These are phyloP conservation scores for Corydoras maculifer DNA, from an alignment of 2,113 vertebrate genomes.

Conservation along the genomic window DNA sequence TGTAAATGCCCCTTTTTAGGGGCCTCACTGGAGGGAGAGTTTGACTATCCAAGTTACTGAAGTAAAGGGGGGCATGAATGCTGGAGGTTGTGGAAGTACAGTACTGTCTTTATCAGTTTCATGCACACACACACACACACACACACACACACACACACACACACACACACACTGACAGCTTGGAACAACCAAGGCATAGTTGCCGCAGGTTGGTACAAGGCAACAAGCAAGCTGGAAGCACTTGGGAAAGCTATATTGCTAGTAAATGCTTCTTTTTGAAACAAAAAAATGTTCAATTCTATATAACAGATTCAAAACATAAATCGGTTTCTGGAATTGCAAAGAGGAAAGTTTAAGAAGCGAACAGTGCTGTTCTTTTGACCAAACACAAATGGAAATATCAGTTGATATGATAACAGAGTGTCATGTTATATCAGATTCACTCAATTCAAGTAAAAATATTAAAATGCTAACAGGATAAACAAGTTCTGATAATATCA, in stretches of 20 bases:
- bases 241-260: no score
- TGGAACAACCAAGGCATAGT: slow-evolving; percentile 48
- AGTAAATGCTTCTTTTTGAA: neutral
- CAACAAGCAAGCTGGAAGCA: neutral
- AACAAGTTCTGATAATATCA: slow-evolving; percentile 21
- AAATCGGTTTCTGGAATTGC: no score
- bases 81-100: slow-evolving; percentile 54
- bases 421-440: no score
- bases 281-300: neutral
- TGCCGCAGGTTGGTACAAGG: slow-evolving; percentile 1
- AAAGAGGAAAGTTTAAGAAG: no score
- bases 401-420: no score
- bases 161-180: slow-evolving; percentile 42
- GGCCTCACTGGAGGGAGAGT: slow-evolving; percentile 61
- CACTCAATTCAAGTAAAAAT: neutral
- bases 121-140: slow-evolving; percentile 49
- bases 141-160: slow-evolving; percentile 45
- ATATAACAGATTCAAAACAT: neutral
- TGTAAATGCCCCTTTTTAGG: slow-evolving; percentile 64
- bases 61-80: slow-evolving; percentile 46
- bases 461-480: slow-evolving; percentile 5
- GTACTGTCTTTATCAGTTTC: slow-evolving; percentile 63
- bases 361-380: no score
- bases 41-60: slow-evolving; percentile 43
- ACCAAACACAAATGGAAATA: no score